Conservation (phyloP, 2,797 vertebrate species). For the Dendrocincla fuliginosa region DNA sequence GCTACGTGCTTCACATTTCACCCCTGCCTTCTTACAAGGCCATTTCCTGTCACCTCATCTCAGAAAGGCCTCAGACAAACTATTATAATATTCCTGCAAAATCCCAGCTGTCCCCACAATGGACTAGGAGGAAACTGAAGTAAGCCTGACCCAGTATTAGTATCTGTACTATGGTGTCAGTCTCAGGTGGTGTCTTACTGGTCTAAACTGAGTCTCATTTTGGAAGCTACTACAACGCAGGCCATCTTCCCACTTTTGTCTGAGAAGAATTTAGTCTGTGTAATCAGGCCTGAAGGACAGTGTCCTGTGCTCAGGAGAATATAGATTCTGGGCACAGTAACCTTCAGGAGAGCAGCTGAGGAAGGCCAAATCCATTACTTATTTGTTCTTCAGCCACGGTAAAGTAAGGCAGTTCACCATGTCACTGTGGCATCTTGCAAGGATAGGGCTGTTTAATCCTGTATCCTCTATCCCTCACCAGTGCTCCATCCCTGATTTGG, state of each 20-base stretch:
- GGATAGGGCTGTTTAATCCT: background rate
- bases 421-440: no score
- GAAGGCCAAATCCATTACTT: background rate
- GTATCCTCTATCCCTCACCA: background rate
- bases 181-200: background rate
- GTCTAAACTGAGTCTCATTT: background rate
- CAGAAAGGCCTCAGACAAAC: background rate
- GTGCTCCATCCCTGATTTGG: background rate
- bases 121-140: background rate
- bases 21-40: background rate
- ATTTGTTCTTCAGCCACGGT: background rate
- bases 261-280: background rate
- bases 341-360: background rate
- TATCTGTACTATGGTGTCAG: background rate
- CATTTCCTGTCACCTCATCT: background rate
- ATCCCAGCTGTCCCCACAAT: background rate
- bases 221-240: background rate
- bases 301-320: background rate
- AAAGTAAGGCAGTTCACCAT: background rate
- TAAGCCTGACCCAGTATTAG: background rate
- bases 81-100: background rate
- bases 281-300: slow-evolving; percentile 27
- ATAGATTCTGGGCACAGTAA: background rate
- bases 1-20: background rate
- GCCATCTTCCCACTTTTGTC: background rate